phyloP scores from a whole-genome alignment of 2,888 invertebrate species.

The Prenolepis imparis region DNA sequence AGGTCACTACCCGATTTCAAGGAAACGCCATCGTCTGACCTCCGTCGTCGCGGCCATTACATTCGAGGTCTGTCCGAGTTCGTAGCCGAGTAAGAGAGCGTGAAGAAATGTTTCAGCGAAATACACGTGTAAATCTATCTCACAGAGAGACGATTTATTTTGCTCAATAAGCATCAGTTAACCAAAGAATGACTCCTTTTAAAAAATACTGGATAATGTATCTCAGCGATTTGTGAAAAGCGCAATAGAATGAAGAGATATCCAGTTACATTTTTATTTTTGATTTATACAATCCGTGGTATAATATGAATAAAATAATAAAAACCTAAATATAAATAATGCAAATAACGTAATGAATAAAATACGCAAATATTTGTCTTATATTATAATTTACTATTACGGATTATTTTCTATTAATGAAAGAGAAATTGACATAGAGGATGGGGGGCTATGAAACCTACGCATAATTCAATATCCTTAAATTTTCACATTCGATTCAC shows the following conservation, averaged over 20 bases:
- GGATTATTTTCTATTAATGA: slow-evolving; percentile 9
- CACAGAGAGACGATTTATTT: neutral
- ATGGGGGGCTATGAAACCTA: neutral
- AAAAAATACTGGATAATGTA: neutral
- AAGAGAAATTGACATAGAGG: slow-evolving; percentile 3
- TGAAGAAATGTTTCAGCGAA: slow-evolving; percentile 49
- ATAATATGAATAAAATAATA: neutral
- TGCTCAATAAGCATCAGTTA: slow-evolving; percentile 1
- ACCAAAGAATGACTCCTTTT: neutral
- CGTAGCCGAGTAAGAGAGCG: slow-evolving; percentile 35
- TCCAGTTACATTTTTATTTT: neutral
- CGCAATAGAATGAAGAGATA: neutral
- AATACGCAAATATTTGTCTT: neutral
- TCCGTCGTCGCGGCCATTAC: slow-evolving; percentile 69
- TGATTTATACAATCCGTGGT: neutral
- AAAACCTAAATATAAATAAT: too few species aligned
- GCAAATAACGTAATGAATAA: neutral
- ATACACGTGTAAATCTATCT: slow-evolving; percentile 19
- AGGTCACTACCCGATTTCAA: slow-evolving; percentile 80
- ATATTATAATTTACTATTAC: slow-evolving; percentile 20
- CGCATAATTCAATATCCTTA: neutral
- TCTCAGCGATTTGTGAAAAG: neutral
- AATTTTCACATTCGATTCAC: neutral
- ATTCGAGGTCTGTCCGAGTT: slow-evolving; percentile 70
- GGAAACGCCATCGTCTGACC: slow-evolving; percentile 76